These are phyloP conservation scores for Tetramorium bicarinatum DNA, from an alignment of 2,888 invertebrate species.

Conservation along the genomic window DNA sequence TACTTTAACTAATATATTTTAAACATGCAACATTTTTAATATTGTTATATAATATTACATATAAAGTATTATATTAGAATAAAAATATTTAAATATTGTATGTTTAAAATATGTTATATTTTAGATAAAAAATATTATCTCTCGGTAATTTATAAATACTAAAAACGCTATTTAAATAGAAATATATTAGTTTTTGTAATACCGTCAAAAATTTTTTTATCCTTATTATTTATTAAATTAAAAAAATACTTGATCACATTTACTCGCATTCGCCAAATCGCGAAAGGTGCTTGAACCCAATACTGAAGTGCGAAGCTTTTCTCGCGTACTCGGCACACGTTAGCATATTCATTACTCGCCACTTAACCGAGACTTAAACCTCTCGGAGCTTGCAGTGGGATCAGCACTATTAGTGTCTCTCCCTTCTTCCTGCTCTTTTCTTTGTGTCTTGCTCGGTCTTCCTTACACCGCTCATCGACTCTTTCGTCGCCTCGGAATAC, in stretches of 20 bases:
- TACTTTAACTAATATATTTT: not conserved
- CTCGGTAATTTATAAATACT: slow-evolving; percentile 1
- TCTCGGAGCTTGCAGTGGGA: slow-evolving; percentile 75
- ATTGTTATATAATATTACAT: not conserved
- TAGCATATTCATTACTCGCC: slow-evolving; percentile 85
- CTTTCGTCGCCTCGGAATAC: slow-evolving; percentile 41
- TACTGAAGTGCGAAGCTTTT: slow-evolving; percentile 82
- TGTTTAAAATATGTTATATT: not conserved
- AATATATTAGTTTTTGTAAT: not conserved
- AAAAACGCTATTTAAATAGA: not conserved
- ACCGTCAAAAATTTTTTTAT: not conserved
- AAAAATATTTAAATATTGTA: not conserved
- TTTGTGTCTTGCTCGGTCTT: slow-evolving; percentile 55
- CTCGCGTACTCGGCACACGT: slow-evolving; percentile 82
- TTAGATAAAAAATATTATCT: not conserved
- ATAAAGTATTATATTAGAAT: not conserved
- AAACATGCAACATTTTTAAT: not conserved
- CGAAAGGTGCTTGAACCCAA: slow-evolving; percentile 80
- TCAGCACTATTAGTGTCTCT: slow-evolving; percentile 81
- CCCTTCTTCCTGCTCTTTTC: slow-evolving; percentile 52
- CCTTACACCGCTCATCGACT: slow-evolving; percentile 29
- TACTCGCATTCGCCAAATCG: slow-evolving; percentile 32
- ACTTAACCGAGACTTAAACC: slow-evolving; percentile 81
- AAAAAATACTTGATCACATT: not conserved
- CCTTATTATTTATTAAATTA: not conserved